These are phyloP conservation scores for Lucilia sericata DNA, from an alignment of 1,140 invertebrate species.

Conservation along the genomic window DNA sequence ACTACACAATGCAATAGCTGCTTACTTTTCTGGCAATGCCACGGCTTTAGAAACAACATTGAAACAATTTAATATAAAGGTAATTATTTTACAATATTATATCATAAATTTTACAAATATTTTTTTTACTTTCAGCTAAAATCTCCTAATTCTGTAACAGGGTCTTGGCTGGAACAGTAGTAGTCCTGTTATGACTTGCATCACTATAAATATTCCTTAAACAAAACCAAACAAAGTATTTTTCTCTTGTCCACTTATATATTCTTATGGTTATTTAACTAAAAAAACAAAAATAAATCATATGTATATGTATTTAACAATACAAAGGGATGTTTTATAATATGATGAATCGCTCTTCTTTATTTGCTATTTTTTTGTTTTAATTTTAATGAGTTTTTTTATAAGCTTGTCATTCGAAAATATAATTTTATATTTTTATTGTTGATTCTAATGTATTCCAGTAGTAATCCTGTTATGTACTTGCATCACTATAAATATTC, in stretches of 20 bases:
- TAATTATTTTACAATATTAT: neutral
- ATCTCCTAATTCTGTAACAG: slow-evolving; percentile 62
- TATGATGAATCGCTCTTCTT: too few relatives aligned
- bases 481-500: slow-evolving; percentile 3
- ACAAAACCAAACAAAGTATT: slow-evolving; percentile 37
- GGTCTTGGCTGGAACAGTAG: slow-evolving; percentile 67
- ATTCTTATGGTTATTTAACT: slow-evolving; percentile 42
- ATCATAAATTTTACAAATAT: neutral
- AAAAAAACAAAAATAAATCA: slow-evolving; percentile 41
- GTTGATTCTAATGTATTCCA: slow-evolving; percentile 46
- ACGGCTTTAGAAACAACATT: slow-evolving; percentile 92
- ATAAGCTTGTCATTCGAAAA: too few relatives aligned
- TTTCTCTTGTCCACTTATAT: slow-evolving; percentile 40
- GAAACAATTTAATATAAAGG: slow-evolving; percentile 95
- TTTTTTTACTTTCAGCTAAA: slow-evolving; percentile 57
- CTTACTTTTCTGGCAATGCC: slow-evolving; percentile 97
- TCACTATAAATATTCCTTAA: slow-evolving; percentile 33
- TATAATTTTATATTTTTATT: neutral
- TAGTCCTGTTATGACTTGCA: slow-evolving; percentile 31
- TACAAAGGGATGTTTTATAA: too few relatives aligned
- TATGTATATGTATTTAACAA: slow-evolving; percentile 20
- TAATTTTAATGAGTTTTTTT: too few relatives aligned
- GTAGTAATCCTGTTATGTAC: slow-evolving; percentile 52
- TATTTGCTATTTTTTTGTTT: too few relatives aligned
- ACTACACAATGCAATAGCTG: slow-evolving; percentile 96